phyloP scores from a whole-genome alignment of 1,140 invertebrate genomes.

The Pinna nobilis region DNA sequence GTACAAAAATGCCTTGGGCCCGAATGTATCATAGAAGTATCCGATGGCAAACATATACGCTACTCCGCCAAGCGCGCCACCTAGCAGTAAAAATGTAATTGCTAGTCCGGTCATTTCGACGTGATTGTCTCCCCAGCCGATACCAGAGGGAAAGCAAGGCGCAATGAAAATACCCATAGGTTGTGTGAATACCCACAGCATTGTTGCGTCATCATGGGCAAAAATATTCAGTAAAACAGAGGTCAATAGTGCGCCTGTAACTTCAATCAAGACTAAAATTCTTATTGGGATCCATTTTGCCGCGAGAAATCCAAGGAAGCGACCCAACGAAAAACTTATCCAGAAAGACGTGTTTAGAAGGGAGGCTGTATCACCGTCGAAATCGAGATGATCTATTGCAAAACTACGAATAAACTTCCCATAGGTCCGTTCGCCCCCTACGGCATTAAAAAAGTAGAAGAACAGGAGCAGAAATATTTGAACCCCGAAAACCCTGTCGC shows the following conservation, averaged over 20 bases:
- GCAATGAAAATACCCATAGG: constrained; percentile 49
- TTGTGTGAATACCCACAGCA: constrained; percentile 46
- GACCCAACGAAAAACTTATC: constrained; percentile 54
- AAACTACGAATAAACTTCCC: constrained; percentile 60
- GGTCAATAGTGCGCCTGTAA: constrained; percentile 34
- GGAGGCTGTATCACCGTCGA: constrained; percentile 47
- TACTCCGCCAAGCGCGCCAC: constrained; percentile 51
- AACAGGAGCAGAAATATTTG: constrained; percentile 52
- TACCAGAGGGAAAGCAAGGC: constrained; percentile 49
- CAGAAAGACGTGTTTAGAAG: constrained; percentile 56
- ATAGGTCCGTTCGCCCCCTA: constrained; percentile 53
- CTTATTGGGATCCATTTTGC: constrained; percentile 50
- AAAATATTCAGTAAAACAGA: constrained; percentile 47
- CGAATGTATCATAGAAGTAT: constrained; percentile 51
- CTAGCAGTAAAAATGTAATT: constrained; percentile 50
- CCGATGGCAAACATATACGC: constrained; percentile 51
- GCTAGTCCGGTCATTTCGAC: constrained; percentile 52
- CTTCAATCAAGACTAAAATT: constrained; percentile 52
- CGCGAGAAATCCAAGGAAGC: constrained; percentile 49
- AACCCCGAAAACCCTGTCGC: constrained; percentile 43
- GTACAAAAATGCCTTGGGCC: constrained; percentile 47
- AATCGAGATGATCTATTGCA: constrained; percentile 47
- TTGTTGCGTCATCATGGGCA: constrained; percentile 30
- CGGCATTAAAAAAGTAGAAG: constrained; percentile 48
- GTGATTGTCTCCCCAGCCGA: constrained; percentile 53